Base-by-base conservation (phyloP, 2,797 vertebrate species). In the Crocodylus rhombifer region DNA sequence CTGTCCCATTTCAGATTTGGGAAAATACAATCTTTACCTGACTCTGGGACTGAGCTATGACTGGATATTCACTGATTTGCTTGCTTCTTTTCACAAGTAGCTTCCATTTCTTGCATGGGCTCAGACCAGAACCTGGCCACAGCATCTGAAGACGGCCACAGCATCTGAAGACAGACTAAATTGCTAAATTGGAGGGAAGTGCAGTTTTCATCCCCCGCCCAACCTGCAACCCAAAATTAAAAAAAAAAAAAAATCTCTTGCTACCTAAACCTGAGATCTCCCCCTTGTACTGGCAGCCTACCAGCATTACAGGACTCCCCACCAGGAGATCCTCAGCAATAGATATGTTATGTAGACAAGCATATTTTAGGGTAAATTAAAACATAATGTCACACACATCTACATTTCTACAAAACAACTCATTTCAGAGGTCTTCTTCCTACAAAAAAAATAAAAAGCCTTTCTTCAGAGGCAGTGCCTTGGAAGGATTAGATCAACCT, bases 251-350 rank as follows among this genome's bases (percentile, higher is more conserved):
- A 55, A 74, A 60, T 28, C 58, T 25, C 51, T 30, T 57, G 14
- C 3, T 51, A 36, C 16, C 33, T 51, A 51, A 51, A 51, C 42
- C 42, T 51, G 42, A 51, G 9, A 51, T 11, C 10, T 9, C 42
- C 42, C 42, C 42, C 42, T 51, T 51, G 42, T 10, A 51, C 42
- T 3, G 10, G 67, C 42, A 25, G 42, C 20, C 8, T 6, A 61
- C 30, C 0, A 23, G 61, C 86, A 88, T 74, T 26, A 58, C 14
- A 26, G 21, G 90, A 97, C 91, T 93, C 95, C 58, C 87, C 84
- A 77, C 4, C 2, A 14, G 42, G 42, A 1, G 1, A 61, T 62
- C 56, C 88, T 26, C 8, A 23, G 9, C 20, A 21, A n/a, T 25
- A 6, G 33, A 92, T 0, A 21, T 58, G 65, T 82, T 25, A 58